Conservation (phyloP, 2,888 invertebrate species). For the Rugalucina vietnamica region DNA sequence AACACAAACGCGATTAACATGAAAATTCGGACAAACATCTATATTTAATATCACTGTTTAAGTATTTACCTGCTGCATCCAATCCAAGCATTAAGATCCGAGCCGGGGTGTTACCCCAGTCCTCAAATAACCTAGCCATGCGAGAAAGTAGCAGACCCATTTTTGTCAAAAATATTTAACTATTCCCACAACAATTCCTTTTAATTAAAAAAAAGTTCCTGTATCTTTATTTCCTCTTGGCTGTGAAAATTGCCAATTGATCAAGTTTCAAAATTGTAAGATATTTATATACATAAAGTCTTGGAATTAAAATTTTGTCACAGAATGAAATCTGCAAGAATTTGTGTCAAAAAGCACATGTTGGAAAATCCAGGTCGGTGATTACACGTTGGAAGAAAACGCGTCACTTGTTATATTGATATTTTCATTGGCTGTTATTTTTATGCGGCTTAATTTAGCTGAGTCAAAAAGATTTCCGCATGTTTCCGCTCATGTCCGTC, state of each 20-base stretch:
- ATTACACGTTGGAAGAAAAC: conserved; percentile 12
- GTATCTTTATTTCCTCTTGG: too few species aligned
- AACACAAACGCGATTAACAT: too few species aligned
- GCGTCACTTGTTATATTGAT: neutral
- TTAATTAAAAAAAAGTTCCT: too few species aligned
- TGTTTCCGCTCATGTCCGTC: neutral
- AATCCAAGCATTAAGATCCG: conserved; percentile 80
- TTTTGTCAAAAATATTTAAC: too few species aligned
- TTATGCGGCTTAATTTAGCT: neutral
- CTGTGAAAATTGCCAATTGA: too few species aligned
- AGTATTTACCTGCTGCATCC: conserved; percentile 82
- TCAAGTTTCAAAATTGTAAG: too few species aligned
- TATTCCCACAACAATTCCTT: too few species aligned
- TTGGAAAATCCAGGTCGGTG: neutral
- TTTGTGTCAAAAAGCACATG: neutral
- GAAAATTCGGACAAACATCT: too few species aligned
- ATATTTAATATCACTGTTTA: too few species aligned
- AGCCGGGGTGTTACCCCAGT: conserved; percentile 60
- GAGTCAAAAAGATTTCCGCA: neutral
- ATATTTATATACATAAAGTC: too few species aligned
- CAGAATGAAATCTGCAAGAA: too few species aligned
- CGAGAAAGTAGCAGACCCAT: conserved; percentile 51
- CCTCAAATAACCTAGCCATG: conserved; percentile 34
- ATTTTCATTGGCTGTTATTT: conserved; percentile 19
- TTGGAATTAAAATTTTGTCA: too few species aligned